Conservation (phyloP, 2,888 invertebrate genomes). For the Drosophila atroscutellata region DNA sequence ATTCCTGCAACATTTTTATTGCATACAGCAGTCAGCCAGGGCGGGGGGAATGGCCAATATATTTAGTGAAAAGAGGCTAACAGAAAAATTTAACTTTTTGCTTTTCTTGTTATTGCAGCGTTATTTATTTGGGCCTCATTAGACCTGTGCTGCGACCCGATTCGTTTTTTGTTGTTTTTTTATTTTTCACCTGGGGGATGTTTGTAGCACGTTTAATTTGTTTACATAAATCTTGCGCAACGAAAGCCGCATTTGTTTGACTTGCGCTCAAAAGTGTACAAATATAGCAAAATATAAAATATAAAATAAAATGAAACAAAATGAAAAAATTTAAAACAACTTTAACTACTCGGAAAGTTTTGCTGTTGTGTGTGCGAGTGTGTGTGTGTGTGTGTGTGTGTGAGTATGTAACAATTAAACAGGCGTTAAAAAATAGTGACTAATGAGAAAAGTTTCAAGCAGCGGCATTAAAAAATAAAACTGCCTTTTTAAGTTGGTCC, state of each 20-base stretch:
- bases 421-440: slow-evolving; percentile 76
- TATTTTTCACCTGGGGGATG: slow-evolving; percentile 15
- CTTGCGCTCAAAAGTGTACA: slow-evolving; percentile 28
- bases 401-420: slow-evolving; percentile 73
- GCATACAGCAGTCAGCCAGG: slow-evolving; percentile 20
- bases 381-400: slow-evolving; percentile 13
- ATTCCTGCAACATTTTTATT: slow-evolving; percentile 50
- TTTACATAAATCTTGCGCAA: slow-evolving; percentile 68
- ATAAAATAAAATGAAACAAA: slow-evolving; percentile 27
- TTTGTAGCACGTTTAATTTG: slow-evolving; percentile 63
- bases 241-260: slow-evolving; percentile 34
- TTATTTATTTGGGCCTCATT: slow-evolving; percentile 57
- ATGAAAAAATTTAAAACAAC: slow-evolving; percentile 56
- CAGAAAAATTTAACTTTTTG: slow-evolving; percentile 47
- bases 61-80: slow-evolving; percentile 22
- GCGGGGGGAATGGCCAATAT: slow-evolving; percentile 34
- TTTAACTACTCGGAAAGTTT: slow-evolving; percentile 58
- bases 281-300: slow-evolving; percentile 12
- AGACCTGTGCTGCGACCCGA: slow-evolving; percentile 29
- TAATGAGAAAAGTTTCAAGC: slow-evolving; percentile 75
- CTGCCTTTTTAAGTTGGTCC: slow-evolving; percentile 31
- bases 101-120: slow-evolving; percentile 17
- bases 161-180: slow-evolving; percentile 16
- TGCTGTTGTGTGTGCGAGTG: slow-evolving; percentile 1
- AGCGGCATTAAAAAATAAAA: slow-evolving; percentile 56